These are phyloP conservation scores for Cossypha niveicapilla DNA, from an alignment of 2,797 vertebrate genomes.

Conservation along the genomic window DNA sequence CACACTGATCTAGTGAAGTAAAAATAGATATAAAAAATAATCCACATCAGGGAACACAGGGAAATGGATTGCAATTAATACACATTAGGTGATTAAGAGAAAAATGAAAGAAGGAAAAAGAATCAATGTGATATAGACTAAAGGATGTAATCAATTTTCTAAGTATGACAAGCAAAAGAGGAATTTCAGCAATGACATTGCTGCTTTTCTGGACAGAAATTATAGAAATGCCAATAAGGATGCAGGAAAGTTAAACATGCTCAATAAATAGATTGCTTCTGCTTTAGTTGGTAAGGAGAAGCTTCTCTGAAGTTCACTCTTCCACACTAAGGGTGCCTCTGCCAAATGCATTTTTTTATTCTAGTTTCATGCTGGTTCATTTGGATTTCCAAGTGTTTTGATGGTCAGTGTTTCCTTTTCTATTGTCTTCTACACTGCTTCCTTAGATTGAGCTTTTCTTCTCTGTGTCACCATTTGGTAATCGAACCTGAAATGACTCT, in stretches of 20 bases:
- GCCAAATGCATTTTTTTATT: not conserved
- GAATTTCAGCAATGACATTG: not conserved
- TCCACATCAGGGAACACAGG: not conserved
- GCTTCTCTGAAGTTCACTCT: not conserved
- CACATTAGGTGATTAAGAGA: not conserved
- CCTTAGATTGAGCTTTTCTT: not conserved
- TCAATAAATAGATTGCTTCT: not conserved
- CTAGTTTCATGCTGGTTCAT: not conserved
- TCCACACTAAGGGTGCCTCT: not conserved
- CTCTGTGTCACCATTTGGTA: not conserved
- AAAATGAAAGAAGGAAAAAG: not conserved
- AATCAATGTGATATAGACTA: not conserved
- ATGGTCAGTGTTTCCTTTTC: not conserved
- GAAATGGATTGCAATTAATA: constrained; percentile 24
- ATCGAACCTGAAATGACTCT: not conserved
- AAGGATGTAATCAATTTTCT: not conserved
- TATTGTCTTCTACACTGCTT: not conserved
- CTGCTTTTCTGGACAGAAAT: not conserved
- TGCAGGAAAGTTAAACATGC: not conserved
- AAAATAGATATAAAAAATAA: constrained; percentile 9
- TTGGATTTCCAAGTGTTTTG: not conserved
- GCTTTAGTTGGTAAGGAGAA: not conserved
- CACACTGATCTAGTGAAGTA: not conserved
- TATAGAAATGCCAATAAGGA: not conserved
- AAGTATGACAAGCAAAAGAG: not conserved